These are phyloP conservation scores for Alloscopus bannaensis DNA, from an alignment of 2,888 invertebrate genomes.

Conservation along the genomic window DNA sequence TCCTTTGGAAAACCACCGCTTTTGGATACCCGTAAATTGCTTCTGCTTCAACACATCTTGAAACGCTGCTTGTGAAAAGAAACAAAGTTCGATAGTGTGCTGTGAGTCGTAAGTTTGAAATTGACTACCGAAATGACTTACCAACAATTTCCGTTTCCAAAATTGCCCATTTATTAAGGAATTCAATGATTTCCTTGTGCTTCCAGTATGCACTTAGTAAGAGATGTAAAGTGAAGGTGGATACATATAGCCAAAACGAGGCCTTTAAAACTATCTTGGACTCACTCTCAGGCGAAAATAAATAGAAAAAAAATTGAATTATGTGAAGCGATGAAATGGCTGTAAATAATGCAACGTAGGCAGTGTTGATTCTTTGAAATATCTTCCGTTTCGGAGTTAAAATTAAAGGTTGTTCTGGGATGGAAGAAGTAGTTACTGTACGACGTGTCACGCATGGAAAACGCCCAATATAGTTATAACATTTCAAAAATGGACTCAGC, in stretches of 20 bases:
- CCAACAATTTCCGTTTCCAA: not conserved
- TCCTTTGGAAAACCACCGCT: too few species aligned
- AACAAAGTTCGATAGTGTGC: too few species aligned
- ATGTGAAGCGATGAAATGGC: not conserved
- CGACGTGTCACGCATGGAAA: too few species aligned
- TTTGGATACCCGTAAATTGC: too few species aligned
- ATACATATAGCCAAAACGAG: conserved; percentile 1
- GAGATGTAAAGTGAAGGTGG: not conserved
- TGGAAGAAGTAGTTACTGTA: too few species aligned
- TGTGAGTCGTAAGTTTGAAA: too few species aligned
- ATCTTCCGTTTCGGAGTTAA: not conserved
- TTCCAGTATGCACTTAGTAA: not conserved
- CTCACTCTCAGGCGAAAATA: not conserved
- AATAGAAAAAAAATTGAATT: conserved; percentile 5
- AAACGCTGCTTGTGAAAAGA: too few species aligned
- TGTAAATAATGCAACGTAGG: not conserved
- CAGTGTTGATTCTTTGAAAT: not conserved
- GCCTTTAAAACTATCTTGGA: conserved; percentile 6
- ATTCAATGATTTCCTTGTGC: conserved; percentile 1
- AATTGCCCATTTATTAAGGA: conserved; percentile 17
- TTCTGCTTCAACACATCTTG: too few species aligned
- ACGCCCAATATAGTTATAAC: not conserved
- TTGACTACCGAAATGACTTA: too few species aligned
- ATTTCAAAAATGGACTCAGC: not conserved
- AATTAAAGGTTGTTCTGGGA: not conserved